Evolutionary conservation across 1,140 invertebrate genomes (phyloP).

Genomic region (Drosophila burlai): DNA sequence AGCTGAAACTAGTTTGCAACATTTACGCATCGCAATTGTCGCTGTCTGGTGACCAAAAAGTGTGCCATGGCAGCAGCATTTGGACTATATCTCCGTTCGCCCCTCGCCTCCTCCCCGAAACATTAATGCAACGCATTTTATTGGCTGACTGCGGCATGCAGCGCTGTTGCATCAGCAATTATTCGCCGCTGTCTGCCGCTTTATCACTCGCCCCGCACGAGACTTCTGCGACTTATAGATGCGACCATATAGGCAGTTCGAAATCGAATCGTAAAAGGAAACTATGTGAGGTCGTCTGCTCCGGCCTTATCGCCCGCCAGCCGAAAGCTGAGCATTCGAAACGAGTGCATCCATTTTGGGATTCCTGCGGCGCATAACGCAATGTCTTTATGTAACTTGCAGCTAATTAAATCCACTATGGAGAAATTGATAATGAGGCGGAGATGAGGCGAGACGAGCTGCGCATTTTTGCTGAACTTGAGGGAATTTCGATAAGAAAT

Average conservation of each 20-base stretch:
- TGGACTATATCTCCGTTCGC: conserved; percentile 12
- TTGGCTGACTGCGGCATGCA: conserved; percentile 74
- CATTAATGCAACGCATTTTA: conserved; percentile 72
- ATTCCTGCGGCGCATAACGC: conserved; percentile 41
- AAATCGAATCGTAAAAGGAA: conserved; percentile 65
- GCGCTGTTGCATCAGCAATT: conserved; percentile 79
- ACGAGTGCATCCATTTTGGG: conserved; percentile 35
- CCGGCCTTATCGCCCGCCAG: conserved; percentile 36
- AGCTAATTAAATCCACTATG: conserved; percentile 45
- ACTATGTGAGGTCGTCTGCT: conserved; percentile 76
- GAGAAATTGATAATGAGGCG: conserved; percentile 70
- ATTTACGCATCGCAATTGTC: conserved; percentile 58
- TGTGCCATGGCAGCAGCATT: conserved; percentile 65
- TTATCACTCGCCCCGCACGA: conserved; percentile 74
- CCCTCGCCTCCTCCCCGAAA: not conserved
- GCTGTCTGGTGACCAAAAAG: conserved; percentile 68
- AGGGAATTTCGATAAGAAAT: conserved; percentile 11
- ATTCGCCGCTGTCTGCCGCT: conserved; percentile 35
- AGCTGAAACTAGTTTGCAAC: conserved; percentile 68
- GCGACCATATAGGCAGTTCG: conserved; percentile 26
- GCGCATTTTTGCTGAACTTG: conserved; percentile 32
- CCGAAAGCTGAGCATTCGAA: conserved; percentile 23
- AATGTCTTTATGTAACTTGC: conserved; percentile 65
- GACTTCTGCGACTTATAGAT: conserved; percentile 70
- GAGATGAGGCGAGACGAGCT: not conserved